A percentile compares a stretch with the other conserved stretches of the same genome.
Conservation (phyloP, 2,797 vertebrate genomes). For the Ctenosaura bakeri region DNA sequence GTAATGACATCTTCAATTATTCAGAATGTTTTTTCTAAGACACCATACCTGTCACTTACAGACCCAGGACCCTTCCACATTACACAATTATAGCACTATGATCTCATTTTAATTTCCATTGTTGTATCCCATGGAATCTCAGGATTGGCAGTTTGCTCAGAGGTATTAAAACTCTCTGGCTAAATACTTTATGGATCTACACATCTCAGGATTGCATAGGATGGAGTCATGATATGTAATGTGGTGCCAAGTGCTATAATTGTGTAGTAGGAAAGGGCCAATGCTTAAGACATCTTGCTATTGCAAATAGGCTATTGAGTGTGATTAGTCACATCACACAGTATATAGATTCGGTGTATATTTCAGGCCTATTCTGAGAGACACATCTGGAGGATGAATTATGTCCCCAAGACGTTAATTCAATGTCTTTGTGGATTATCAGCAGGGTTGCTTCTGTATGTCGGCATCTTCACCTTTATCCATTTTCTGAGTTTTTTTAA, state of each 20-base stretch:
- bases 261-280: too few species aligned
- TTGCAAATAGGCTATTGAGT: not conserved
- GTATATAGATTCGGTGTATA: not conserved
- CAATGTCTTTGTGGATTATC: not conserved
- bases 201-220: too few species aligned
- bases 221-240: too few species aligned
- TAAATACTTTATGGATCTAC: too few species aligned
- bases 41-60: not conserved
- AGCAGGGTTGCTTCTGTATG: not conserved
- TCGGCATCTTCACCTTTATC: too few species aligned
- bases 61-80: not conserved
- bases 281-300: not conserved
- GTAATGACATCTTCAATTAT: not conserved
- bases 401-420: not conserved
- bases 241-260: too few species aligned
- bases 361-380: not conserved
- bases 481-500: not conserved
- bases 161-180: too few species aligned
- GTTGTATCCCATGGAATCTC: too few species aligned
- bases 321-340: not conserved
- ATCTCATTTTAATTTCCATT: too few species aligned
- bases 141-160: too few species aligned
- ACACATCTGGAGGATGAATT: not conserved
- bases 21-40: too few species aligned
- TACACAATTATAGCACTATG: too few species aligned